Evolutionary conservation across 1,140 invertebrate genomes (phyloP), one percentile per base, ranked within the genome.

Genomic region (Chlorops oryzae): DNA sequence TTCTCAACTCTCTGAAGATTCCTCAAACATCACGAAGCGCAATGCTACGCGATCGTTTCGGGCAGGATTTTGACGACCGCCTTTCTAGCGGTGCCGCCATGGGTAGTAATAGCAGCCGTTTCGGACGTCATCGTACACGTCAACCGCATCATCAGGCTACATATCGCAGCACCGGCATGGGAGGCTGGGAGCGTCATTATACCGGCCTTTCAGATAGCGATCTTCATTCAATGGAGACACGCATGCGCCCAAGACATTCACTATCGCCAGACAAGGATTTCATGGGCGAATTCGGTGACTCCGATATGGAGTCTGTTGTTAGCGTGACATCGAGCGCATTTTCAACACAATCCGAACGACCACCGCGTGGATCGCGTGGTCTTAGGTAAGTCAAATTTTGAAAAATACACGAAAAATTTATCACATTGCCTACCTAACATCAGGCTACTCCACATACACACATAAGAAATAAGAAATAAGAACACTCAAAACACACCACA

Each of bases 261-360:
- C 62, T 82, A 12, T 86, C 84, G 41, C 82, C 84, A 2, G 86
- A 88, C 59, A 84, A 84, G 55, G 80, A 86, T 58, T 75, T 81
- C 25, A 76, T 86, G 51, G 79, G 75, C 10, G 84, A 86, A 66
- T 82, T 83, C 53, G 84, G 81, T 13, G 89, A 92, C 73, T 91
- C 88, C 50, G 90, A 93, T 68, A 87, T 92, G 76, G 90, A 93
- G 74, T 90, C 87, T 59, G 86, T 90, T 47, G 86, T 81, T 38
- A 88, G 86, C 39, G 85, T 90, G 50, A 89, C 87, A 38, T 92
- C 89, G 63, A 92, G 89, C 80, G 87, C 90, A 63, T 92, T 92
- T 74, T 92, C 89, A 59, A 93, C 90, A 49, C 90, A 93, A 73
- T 91, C 88, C 58, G 90, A 93, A 77, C 76, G 88, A 60, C 88